Percentiles rank a stretch among this genome's conserved stretches.
Conservation (phyloP, 2,797 vertebrate species). For the Momotus momota region DNA sequence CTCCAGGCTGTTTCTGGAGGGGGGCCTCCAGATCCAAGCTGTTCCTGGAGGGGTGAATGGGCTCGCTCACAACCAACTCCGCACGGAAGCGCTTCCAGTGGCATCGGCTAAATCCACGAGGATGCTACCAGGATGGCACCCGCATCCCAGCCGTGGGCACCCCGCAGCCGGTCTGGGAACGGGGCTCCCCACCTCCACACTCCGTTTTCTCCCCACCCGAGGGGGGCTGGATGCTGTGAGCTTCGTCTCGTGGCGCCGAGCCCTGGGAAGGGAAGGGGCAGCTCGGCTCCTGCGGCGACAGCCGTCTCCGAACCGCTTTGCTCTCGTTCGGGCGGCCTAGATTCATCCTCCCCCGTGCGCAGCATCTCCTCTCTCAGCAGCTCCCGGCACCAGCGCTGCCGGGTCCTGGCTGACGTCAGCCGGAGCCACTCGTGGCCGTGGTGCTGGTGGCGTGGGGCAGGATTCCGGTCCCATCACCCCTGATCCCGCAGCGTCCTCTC, state of each 20-base stretch:
- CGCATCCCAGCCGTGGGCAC: rapidly evolving
- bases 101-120: rapidly evolving
- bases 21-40: neutral
- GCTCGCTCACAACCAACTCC: neutral
- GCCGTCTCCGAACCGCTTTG: neutral
- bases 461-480: neutral
- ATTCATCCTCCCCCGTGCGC: neutral
- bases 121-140: neutral
- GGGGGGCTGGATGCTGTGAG: neutral
- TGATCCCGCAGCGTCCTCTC: neutral
- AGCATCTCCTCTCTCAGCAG: neutral
- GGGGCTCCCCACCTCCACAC: neutral
- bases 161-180: neutral
- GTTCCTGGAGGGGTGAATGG: rapidly evolving
- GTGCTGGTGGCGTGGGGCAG: neutral
- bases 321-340: constrained; percentile 7
- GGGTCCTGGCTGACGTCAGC: neutral
- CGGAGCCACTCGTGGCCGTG: neutral
- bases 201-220: rapidly evolving
- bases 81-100: rapidly evolving
- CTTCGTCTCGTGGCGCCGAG: neutral
- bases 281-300: neutral
- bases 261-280: neutral
- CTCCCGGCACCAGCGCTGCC: neutral
- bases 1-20: rapidly evolving